A percentile compares a stretch with the other conserved stretches of the same genome.
Conservation (phyloP, 2,888 invertebrate genomes). For the Anaspis maculata region DNA sequence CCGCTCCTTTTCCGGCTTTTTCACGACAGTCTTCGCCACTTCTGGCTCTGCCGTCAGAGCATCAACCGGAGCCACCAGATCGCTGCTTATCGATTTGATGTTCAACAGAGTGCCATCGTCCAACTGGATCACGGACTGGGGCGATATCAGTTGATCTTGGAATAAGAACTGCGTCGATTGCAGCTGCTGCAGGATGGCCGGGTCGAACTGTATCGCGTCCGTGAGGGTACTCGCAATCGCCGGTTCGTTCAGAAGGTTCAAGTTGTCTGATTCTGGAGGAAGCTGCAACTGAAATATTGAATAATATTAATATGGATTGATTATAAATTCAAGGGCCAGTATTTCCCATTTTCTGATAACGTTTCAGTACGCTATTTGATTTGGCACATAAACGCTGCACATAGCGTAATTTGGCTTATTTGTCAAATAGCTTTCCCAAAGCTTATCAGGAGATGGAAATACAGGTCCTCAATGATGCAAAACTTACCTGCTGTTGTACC, state of each 20-base stretch:
- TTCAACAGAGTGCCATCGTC: slow-evolving; percentile 20
- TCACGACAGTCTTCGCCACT: too few relatives aligned
- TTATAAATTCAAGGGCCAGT: too few relatives aligned
- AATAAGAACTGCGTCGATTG: slow-evolving; percentile 18
- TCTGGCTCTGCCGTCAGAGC: background rate
- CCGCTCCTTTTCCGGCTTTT: slow-evolving; percentile 11
- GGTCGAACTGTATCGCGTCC: slow-evolving; percentile 18
- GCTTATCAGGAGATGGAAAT: too few relatives aligned
- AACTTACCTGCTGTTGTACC: slow-evolving; percentile 10
- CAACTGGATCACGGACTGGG: slow-evolving; percentile 14
- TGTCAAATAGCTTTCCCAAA: too few relatives aligned
- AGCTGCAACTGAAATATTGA: slow-evolving; percentile 2
- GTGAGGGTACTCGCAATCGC: too few relatives aligned
- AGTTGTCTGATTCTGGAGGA: background rate
- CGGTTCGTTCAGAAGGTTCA: too few relatives aligned
- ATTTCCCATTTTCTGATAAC: too few relatives aligned
- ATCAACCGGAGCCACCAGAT: background rate
- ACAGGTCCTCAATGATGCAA: too few relatives aligned
- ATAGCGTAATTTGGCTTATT: too few relatives aligned
- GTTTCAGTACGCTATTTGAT: too few relatives aligned
- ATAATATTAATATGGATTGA: too few relatives aligned
- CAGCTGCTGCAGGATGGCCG: slow-evolving; percentile 20
- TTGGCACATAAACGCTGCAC: too few relatives aligned
- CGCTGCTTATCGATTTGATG: slow-evolving; percentile 9
- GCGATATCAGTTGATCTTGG: slow-evolving; percentile 14